phyloP scores from a whole-genome alignment of 2,113 vertebrate genomes.

The Sinocyclocheilus grahami region DNA sequence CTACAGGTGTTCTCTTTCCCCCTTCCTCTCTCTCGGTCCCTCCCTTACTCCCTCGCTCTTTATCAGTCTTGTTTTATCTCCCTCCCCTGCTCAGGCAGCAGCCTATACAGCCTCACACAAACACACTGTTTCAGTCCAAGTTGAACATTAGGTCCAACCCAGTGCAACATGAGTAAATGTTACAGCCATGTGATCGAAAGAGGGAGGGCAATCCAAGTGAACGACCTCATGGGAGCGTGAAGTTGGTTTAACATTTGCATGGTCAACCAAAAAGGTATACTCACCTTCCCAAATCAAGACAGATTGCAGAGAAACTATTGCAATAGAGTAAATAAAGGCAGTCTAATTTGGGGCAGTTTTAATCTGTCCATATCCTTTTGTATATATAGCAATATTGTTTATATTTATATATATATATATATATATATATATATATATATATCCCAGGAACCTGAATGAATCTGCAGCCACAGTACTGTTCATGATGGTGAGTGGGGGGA shows the following conservation, averaged over 20 bases:
- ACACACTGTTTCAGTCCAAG: slow-evolving; percentile 37
- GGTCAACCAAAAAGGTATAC: slow-evolving; percentile 51
- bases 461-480: no score
- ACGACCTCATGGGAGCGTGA: slow-evolving; percentile 32
- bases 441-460: no score
- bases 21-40: slow-evolving; percentile 15
- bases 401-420: no score
- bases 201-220: slow-evolving; percentile 42
- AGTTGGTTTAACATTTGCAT: slow-evolving; percentile 51
- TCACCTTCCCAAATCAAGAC: slow-evolving; percentile 47
- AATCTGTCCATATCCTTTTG: no score
- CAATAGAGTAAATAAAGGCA: no score
- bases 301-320: not conserved
- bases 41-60: slow-evolving; percentile 29
- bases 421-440: no score
- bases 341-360: no score
- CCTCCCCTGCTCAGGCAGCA: slow-evolving; percentile 55
- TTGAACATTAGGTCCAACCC: slow-evolving; percentile 60
- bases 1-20: slow-evolving; percentile 30
- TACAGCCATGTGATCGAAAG: slow-evolving; percentile 65
- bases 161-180: slow-evolving; percentile 65
- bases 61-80: not conserved
- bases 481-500: no score
- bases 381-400: no score
- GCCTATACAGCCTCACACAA: slow-evolving; percentile 54